Percentiles rank a stretch among this genome's conserved stretches.
Evolutionary conservation across 2,888 invertebrate species (phyloP).

Genomic region (Lasioglossum vierecki): DNA sequence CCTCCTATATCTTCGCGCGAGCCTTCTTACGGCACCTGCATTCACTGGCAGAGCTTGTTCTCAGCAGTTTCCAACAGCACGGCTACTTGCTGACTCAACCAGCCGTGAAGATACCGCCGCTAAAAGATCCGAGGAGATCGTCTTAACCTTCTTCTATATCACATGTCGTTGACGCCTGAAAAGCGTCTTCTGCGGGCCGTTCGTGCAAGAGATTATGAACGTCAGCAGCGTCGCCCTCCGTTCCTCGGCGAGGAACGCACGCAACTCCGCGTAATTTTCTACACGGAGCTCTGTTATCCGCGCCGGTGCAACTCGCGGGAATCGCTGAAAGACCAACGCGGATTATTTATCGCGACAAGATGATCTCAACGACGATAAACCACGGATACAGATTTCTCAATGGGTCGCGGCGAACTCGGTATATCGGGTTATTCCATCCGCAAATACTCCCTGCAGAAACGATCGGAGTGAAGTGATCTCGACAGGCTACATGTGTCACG

Average conservation of each 20-base stretch:
- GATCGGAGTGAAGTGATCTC: background rate
- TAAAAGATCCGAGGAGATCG: conserved; percentile 62
- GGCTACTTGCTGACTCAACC: conserved; percentile 70
- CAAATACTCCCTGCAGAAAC: background rate
- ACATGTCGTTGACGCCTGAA: conserved; percentile 64
- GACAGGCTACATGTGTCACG: background rate
- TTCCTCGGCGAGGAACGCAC: background rate
- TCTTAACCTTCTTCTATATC: conserved; percentile 70
- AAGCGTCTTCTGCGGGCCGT: conserved; percentile 49
- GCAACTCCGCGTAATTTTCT: conserved; percentile 6
- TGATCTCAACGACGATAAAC: background rate
- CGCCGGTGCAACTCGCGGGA: too few species aligned
- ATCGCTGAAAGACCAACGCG: background rate
- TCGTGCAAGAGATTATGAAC: conserved; percentile 45
- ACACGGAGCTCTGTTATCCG: background rate
- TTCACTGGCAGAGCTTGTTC: conserved; percentile 49
- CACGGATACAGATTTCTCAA: background rate
- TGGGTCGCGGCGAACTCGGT: background rate
- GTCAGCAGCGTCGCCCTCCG: conserved; percentile 40
- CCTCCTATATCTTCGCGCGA: conserved; percentile 53
- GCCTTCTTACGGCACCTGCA: conserved; percentile 62
- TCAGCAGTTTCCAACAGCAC: conserved; percentile 68
- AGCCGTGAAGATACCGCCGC: conserved; percentile 60
- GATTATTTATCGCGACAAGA: background rate
- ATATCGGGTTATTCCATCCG: background rate